These are phyloP conservation scores for Psittacus erithacus DNA, from an alignment of 2,113 vertebrate genomes.

Conservation along the genomic window DNA sequence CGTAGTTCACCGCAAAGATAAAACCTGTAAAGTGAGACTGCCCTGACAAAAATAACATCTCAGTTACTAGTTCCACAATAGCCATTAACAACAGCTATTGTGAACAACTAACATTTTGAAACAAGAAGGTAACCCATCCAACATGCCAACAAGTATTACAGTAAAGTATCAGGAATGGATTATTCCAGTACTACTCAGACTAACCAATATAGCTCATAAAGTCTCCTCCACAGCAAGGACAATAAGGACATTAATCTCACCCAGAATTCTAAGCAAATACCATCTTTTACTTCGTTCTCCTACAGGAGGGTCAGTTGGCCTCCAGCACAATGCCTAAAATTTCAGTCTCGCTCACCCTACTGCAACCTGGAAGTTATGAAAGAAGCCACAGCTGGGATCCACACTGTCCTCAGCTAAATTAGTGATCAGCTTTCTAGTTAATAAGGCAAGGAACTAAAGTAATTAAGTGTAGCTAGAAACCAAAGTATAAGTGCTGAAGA, in stretches of 20 bases:
- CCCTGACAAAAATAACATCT: background rate
- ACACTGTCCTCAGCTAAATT: background rate
- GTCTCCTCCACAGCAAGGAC: background rate
- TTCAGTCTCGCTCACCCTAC: background rate
- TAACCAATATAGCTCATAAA: background rate
- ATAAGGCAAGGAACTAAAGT: background rate
- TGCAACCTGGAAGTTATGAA: background rate
- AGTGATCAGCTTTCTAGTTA: background rate
- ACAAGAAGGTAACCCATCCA: background rate
- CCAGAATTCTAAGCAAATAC: background rate
- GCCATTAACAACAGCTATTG: background rate
- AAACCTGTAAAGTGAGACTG: background rate
- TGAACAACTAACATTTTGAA: background rate
- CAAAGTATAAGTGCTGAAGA: background rate
- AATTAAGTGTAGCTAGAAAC: background rate
- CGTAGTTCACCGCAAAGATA: background rate
- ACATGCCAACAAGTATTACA: background rate
- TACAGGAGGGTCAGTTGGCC: background rate
- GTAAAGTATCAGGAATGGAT: background rate
- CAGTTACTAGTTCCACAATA: background rate
- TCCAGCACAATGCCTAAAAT: background rate
- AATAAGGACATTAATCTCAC: background rate
- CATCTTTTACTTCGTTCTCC: background rate
- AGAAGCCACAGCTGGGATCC: background rate
- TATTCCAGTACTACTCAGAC: background rate